phyloP scores from a whole-genome alignment of 2,113 vertebrate genomes.

The Nibea albiflora region DNA sequence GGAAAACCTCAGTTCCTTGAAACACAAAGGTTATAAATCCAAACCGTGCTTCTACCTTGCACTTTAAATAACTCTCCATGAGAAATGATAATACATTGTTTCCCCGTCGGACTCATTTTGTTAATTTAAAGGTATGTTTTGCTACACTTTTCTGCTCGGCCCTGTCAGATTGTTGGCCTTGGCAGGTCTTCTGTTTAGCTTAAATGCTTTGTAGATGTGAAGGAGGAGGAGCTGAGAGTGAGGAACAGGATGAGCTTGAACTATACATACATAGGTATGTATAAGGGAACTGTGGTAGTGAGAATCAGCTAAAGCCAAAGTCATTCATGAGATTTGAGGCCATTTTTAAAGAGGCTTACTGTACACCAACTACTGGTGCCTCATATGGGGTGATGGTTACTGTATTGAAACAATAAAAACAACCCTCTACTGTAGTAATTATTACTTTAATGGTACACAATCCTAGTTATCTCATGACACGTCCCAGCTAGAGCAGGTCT shows the following conservation, averaged over 20 bases:
- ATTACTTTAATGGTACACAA: not conserved
- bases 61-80: slow-evolving; percentile 3
- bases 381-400: not conserved
- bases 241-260: not conserved
- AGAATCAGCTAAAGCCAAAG: not conserved
- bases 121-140: slow-evolving; percentile 3
- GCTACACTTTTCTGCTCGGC: not conserved
- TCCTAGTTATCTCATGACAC: too few species aligned
- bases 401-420: not conserved
- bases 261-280: not conserved
- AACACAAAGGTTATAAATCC: slow-evolving; percentile 8
- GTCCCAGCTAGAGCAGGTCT: too few species aligned
- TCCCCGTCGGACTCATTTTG: not conserved
- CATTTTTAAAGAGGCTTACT: not conserved
- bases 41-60: not conserved
- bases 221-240: not conserved
- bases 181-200: slow-evolving; percentile 1
- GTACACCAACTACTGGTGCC: not conserved
- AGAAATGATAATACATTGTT: not conserved
- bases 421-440: not conserved
- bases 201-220: slow-evolving; percentile 8
- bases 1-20: not conserved
- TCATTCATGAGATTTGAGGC: too few species aligned
- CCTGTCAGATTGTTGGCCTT: slow-evolving; percentile 28
- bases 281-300: not conserved